Percentiles rank a stretch among this genome's conserved stretches.
Evolutionary conservation across 2,113 vertebrate species (phyloP).

Genomic region (Corynorhinus townsendii): DNA sequence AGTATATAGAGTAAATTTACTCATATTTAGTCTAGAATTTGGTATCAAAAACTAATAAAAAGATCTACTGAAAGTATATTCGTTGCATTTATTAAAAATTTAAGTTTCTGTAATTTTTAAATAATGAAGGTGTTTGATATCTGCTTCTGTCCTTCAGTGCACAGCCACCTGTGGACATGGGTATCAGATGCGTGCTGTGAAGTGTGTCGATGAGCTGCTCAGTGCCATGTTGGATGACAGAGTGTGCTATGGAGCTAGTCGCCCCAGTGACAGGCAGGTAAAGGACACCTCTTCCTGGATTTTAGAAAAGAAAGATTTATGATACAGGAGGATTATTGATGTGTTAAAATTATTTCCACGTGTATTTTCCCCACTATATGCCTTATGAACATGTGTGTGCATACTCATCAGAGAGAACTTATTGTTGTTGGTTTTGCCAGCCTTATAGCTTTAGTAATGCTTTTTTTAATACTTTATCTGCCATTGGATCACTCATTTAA

Average conservation of each 20-base stretch:
- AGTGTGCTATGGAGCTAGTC: slow-evolving; percentile 86
- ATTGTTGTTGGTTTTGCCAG: neutral
- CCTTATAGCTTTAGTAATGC: neutral
- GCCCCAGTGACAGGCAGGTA: slow-evolving; percentile 92
- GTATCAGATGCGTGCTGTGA: slow-evolving; percentile 90
- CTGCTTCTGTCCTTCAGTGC: slow-evolving; percentile 81
- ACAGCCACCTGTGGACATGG: slow-evolving; percentile 90
- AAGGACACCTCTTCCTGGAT: neutral
- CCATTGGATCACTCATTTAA: neutral
- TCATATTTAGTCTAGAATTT: neutral
- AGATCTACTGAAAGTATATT: neutral
- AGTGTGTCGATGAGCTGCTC: slow-evolving; percentile 85
- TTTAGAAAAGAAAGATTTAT: neutral
- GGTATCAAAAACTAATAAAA: neutral
- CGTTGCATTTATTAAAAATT: neutral
- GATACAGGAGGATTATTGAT: neutral
- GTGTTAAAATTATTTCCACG: neutral
- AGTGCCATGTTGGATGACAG: slow-evolving; percentile 81
- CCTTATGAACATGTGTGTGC: neutral
- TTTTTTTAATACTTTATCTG: neutral
- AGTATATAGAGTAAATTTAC: neutral
- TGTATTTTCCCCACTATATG: neutral
- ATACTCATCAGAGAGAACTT: neutral
- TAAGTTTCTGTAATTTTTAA: neutral
- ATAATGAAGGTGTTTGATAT: neutral